Evolutionary conservation across 1,140 invertebrate species (phyloP).

Genomic region (Zaprionus taronus): DNA sequence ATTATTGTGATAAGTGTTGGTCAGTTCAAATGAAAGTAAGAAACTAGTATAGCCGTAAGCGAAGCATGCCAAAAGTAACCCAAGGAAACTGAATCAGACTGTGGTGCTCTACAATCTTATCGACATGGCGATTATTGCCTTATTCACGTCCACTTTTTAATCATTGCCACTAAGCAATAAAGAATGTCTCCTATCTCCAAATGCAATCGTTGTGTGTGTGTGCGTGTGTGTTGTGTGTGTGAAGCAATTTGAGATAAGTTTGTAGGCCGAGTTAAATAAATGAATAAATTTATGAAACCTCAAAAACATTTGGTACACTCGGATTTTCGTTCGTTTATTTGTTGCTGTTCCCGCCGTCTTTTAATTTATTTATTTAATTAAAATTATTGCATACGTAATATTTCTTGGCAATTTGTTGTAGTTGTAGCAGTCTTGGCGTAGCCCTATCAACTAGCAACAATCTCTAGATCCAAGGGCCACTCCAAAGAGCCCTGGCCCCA

Average conservation of each 20-base stretch:
- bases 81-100: conserved; percentile 4
- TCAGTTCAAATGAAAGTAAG: conserved; percentile 23
- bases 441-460: conserved; percentile 1
- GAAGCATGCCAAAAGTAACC: neutral
- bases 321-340: neutral
- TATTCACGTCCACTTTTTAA: conserved; percentile 40
- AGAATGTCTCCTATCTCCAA: conserved; percentile 37
- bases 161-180: conserved; percentile 47
- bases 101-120: conserved; percentile 31
- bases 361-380: conserved; percentile 40
- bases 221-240: neutral
- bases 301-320: conserved; percentile 13
- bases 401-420: conserved; percentile 10
- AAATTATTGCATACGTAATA: conserved; percentile 34
- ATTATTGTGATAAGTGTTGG: conserved; percentile 30
- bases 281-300: conserved; percentile 25
- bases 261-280: conserved; percentile 13
- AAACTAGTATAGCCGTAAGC: conserved; percentile 1
- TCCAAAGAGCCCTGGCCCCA: conserved; percentile 37
- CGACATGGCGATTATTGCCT: conserved; percentile 42
- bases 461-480: conserved; percentile 35
- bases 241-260: conserved; percentile 35
- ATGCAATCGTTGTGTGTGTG: neutral
- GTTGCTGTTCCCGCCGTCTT: neutral
- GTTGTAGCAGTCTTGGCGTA: neutral